A percentile compares a stretch with the other conserved stretches of the same genome.
Evolutionary conservation across 2,797 vertebrate genomes (phyloP).

Genomic region (Sebastes hubbsi): DNA sequence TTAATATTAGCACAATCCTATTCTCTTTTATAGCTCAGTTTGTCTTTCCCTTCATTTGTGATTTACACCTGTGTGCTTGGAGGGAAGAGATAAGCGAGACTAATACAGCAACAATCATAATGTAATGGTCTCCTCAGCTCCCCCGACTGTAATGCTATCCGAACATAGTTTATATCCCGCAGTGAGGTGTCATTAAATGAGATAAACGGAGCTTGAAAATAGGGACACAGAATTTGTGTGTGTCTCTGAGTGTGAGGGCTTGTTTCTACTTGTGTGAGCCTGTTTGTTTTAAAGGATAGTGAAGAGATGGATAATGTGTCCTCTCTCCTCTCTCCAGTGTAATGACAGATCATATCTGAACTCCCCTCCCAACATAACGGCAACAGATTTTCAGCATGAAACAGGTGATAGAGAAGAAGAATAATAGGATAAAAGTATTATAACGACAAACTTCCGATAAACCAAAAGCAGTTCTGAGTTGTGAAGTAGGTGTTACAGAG

Average conservation of each 20-base stretch:
- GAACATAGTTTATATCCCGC: slow-evolving; percentile 35
- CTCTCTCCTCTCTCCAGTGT: slow-evolving; percentile 7
- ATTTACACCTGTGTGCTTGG: slow-evolving; percentile 59
- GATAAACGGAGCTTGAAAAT: slow-evolving; percentile 56
- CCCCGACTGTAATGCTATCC: slow-evolving; percentile 52
- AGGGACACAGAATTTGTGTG: slow-evolving; percentile 5
- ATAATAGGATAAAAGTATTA: not conserved
- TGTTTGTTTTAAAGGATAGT: slow-evolving; percentile 11
- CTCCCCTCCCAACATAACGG: not conserved
- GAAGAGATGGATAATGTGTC: slow-evolving; percentile 15
- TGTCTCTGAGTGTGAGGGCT: not conserved
- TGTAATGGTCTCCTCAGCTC: slow-evolving; percentile 57
- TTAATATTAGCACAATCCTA: slow-evolving; percentile 49
- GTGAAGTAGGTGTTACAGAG: not conserved
- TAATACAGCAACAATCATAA: slow-evolving; percentile 59
- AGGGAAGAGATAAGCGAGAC: slow-evolving; percentile 53
- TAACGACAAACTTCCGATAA: not conserved
- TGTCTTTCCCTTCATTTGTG: slow-evolving; percentile 35
- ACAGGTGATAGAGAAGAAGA: not conserved
- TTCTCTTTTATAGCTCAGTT: slow-evolving; percentile 66
- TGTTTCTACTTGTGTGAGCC: not conserved
- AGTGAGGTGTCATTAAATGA: slow-evolving; percentile 56
- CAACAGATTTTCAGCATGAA: not conserved
- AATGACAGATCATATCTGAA: slow-evolving; percentile 23
- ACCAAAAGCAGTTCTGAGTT: not conserved